Evolutionary conservation across 2,888 invertebrate species (phyloP).

Genomic region (Megamerina dolium): DNA sequence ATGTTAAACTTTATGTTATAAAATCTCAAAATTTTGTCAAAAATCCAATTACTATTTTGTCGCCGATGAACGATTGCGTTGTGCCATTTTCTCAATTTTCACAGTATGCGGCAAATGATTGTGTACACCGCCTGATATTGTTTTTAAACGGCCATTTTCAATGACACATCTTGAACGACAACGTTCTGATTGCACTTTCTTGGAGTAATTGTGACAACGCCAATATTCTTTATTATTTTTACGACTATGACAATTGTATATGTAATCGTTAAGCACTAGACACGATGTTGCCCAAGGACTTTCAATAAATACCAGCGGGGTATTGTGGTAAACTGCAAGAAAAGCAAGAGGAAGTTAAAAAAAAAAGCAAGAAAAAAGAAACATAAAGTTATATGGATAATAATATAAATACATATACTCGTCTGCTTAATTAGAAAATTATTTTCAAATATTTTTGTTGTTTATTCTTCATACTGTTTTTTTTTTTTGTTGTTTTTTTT

Average conservation of each 20-base stretch:
- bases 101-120: conserved; percentile 48
- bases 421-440: no score
- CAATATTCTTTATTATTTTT: conserved; percentile 49
- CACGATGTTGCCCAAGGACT: conserved; percentile 50
- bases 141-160: conserved; percentile 43
- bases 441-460: no score
- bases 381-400: no score
- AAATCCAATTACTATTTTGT: no score
- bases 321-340: no score
- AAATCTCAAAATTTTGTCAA: no score
- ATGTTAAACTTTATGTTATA: no score
- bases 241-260: conserved; percentile 50
- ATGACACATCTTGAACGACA: conserved; percentile 49
- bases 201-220: conserved; percentile 50
- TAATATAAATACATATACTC: no score
- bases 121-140: conserved; percentile 45
- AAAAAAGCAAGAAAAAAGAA: no score
- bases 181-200: conserved; percentile 41
- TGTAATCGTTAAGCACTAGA: conserved; percentile 42
- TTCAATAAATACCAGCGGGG: conserved; percentile 48
- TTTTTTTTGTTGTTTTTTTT: no score
- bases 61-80: conserved; percentile 36
- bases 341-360: no score
- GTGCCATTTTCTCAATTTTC: conserved; percentile 46
- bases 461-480: no score